A percentile compares a stretch with the other conserved stretches of the same genome.
Conservation (phyloP, 2,113 vertebrate genomes). For the Dicaeum eximium region DNA sequence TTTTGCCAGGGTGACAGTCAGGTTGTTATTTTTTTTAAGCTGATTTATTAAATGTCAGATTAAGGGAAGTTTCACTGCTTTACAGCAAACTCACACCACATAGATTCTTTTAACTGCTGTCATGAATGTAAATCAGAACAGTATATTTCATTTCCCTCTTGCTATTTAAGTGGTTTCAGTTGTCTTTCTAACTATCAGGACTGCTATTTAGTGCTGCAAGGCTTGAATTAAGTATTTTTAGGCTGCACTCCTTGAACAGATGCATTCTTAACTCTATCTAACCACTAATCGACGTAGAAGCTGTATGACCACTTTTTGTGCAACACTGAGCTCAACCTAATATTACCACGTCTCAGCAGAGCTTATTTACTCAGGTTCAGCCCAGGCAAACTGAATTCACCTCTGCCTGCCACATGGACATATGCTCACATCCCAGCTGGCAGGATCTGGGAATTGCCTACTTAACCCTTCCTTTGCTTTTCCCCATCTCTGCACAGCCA, state of each 20-base stretch:
- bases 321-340: background rate
- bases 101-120: background rate
- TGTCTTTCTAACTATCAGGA: background rate
- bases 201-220: background rate
- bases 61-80: background rate
- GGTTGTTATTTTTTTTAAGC: background rate
- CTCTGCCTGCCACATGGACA: background rate
- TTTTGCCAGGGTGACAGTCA: background rate
- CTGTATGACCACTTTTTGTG: background rate
- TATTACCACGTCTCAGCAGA: background rate
- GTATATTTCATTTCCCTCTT: background rate
- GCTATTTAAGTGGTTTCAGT: background rate
- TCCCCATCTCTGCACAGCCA: background rate
- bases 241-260: background rate
- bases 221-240: background rate
- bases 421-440: background rate
- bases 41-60: background rate
- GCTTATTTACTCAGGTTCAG: conserved; percentile 11
- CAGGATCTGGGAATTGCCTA: background rate
- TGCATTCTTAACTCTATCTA: background rate
- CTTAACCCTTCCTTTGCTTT: background rate
- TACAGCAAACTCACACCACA: background rate
- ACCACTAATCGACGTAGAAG: background rate
- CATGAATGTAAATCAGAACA: background rate
- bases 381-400: background rate